Conservation (phyloP, 2,113 vertebrate genomes). For the Neopipo cinnamomea region DNA sequence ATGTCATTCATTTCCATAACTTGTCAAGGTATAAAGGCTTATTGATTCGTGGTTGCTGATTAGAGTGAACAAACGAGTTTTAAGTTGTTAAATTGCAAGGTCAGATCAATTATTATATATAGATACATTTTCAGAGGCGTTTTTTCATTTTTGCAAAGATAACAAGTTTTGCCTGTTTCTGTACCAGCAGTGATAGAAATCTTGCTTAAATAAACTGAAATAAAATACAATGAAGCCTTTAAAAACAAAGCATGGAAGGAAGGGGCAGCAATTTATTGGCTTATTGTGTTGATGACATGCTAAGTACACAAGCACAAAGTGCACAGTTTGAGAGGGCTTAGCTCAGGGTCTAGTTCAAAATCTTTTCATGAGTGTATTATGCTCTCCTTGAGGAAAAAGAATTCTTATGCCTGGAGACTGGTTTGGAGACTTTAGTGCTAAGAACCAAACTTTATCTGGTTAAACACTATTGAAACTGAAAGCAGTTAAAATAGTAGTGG, state of each 20-base stretch:
- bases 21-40: neutral
- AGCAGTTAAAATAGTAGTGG: neutral
- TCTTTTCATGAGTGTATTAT: neutral
- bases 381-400: neutral
- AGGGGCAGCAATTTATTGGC: conserved; percentile 50
- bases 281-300: conserved; percentile 55
- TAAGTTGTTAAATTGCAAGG: neutral
- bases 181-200: neutral
- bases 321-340: neutral
- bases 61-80: neutral
- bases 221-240: conserved; percentile 46
- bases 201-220: conserved; percentile 49
- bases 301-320: neutral
- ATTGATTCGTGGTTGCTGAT: neutral
- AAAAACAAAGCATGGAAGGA: conserved; percentile 69
- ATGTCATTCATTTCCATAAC: neutral
- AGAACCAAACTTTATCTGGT: neutral
- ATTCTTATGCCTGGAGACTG: neutral
- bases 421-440: neutral
- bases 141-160: neutral
- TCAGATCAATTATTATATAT: neutral
- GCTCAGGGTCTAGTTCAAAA: neutral
- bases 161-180: neutral
- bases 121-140: neutral
- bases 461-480: conserved; percentile 11